phyloP scores from a whole-genome alignment of 2,888 invertebrate genomes.

The Bombylius discolor region DNA sequence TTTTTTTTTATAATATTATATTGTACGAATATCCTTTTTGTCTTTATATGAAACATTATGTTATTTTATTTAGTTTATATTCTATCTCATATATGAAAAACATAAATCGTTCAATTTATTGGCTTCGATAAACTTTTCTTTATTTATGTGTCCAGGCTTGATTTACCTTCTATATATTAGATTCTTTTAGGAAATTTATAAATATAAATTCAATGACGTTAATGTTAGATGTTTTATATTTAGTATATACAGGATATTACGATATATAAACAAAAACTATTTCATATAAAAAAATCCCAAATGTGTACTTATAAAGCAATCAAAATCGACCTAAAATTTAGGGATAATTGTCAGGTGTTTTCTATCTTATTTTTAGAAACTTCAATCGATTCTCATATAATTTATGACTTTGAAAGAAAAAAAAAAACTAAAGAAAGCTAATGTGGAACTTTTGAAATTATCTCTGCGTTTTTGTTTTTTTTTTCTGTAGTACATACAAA shows the following conservation, averaged over 20 bases:
- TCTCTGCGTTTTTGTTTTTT: no score
- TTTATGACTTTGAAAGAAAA: neutral
- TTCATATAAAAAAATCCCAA: neutral
- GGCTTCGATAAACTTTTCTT: conserved; percentile 13
- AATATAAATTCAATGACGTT: no score
- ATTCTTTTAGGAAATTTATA: no score
- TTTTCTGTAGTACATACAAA: no score
- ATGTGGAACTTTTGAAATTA: no score
- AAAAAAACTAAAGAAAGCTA: no score
- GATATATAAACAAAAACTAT: neutral
- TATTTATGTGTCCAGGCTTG: conserved; percentile 2
- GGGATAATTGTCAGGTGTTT: conserved; percentile 6
- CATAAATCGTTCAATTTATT: conserved; percentile 15
- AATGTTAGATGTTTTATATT: no score
- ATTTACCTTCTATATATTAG: no score
- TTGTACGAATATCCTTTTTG: no score
- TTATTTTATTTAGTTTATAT: no score
- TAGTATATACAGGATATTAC: no score
- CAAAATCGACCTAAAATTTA: neutral
- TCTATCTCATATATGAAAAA: neutral
- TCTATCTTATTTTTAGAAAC: neutral
- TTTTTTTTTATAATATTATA: conserved; percentile 10
- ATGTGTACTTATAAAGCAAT: conserved; percentile 3
- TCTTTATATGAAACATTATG: no score
- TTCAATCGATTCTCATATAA: neutral